Base-by-base conservation (phyloP, 2,797 vertebrate species). In the Cirrhinus molitorella region DNA sequence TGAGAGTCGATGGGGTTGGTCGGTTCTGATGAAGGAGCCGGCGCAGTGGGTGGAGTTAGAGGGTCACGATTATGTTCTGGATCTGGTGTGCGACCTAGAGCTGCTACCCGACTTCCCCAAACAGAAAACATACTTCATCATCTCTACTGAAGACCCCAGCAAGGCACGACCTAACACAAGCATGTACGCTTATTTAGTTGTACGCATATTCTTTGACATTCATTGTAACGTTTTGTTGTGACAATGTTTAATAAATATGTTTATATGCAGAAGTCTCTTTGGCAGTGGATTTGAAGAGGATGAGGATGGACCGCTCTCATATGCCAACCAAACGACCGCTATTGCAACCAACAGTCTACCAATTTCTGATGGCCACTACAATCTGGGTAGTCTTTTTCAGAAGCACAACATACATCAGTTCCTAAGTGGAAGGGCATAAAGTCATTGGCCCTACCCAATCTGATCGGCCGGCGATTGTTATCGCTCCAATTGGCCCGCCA, bases 61-160 rank as follows among this genome's bases (percentile, higher is more conserved):
- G 0, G 98, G 98, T n/a, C 97, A 98, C 0, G 98, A 99, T 92
- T 98, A 98, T 0, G 95, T 99, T 61, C 90, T 99, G 88, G 98
- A 99, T 89, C 93, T 99, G 76, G 88, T 99, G 91, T 97, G 97
- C 0, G 95, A 99, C 89, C 92, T 99, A 2, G 98, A 99, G 91
- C 94, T 99, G 81, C 94, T 95, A 13, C 81, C 90, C 4, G 94
- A 95, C 87, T 99, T 99, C 84, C 98, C 98, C 61, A 96, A 96
- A 85, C 96, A 95, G 93, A 97, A 94, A 89, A 97, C 96, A 79
- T 97, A 96, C 91, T 99, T 99, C 91, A 94, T 99, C 68, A 91
- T 99, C 7, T 95, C 96, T 0, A 94, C 96, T 0, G 97, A 97
- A 66, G 95, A 95, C 1, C 92, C 94, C 0, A 75, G 83, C 78